Conservation (phyloP, 1,140 invertebrate genomes). For the Neotoxoptera formosana region DNA sequence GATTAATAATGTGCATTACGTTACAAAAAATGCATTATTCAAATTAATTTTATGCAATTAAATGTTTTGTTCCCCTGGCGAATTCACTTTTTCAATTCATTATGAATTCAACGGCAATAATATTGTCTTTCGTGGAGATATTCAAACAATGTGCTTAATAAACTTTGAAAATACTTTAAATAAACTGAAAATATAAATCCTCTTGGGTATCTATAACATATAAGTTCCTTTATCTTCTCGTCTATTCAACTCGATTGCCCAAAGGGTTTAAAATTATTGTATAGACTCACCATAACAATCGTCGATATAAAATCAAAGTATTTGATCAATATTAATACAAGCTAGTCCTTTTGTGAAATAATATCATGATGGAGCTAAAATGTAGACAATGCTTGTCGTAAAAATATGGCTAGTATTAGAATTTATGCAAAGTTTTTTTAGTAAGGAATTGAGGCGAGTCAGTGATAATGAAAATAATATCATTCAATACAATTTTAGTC, state of each 20-base stretch:
- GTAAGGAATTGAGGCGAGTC: not conserved
- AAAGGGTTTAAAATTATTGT: not conserved
- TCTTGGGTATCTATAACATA: not conserved
- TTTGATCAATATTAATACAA: not conserved
- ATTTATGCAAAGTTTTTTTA: not conserved
- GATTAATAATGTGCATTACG: not conserved
- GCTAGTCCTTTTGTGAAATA: not conserved
- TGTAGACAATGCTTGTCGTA: not conserved
- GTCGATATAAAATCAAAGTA: not conserved
- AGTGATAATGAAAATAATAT: not conserved
- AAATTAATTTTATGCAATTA: slow-evolving; percentile 21
- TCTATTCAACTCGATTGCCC: not conserved
- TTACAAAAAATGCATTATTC: not conserved
- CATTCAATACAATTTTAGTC: too few relatives aligned
- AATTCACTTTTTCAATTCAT: slow-evolving; percentile 20
- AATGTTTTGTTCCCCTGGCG: slow-evolving; percentile 22
- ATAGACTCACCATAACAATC: not conserved
- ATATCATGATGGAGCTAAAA: not conserved
- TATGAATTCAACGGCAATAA: slow-evolving; percentile 22
- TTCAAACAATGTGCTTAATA: slow-evolving; percentile 24
- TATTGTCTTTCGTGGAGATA: not conserved
- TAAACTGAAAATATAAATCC: slow-evolving; percentile 24
- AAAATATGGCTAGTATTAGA: not conserved
- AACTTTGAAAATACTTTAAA: slow-evolving; percentile 34
- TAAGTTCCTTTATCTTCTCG: not conserved